Evolutionary conservation across 1,140 invertebrate species (phyloP).

Genomic region (Lordiphosa stackelbergi): DNA sequence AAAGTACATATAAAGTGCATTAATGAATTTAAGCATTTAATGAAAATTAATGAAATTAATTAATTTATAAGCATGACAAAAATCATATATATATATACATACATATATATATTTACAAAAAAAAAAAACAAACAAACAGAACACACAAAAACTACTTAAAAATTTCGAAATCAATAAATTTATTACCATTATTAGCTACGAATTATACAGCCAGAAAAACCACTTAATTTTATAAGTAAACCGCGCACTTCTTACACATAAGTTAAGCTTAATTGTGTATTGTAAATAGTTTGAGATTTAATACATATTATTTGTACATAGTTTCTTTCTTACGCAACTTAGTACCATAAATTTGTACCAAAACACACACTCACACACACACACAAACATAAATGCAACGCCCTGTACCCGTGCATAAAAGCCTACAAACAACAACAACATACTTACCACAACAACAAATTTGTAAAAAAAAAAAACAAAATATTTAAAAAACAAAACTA

Average conservation of each 20-base stretch:
- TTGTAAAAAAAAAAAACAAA: constrained; percentile 48
- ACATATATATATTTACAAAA: constrained; percentile 48
- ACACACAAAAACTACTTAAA: constrained; percentile 18
- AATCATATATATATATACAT: constrained; percentile 17
- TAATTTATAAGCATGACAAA: constrained; percentile 66
- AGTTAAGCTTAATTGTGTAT: constrained; percentile 30
- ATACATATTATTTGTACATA: constrained; percentile 28
- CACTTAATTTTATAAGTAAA: constrained; percentile 29
- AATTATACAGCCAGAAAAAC: constrained; percentile 23
- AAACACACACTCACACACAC: constrained; percentile 34
- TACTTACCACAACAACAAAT: constrained; percentile 18
- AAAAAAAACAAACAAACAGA: constrained; percentile 12
- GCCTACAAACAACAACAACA: constrained; percentile 32
- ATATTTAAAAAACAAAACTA: constrained; percentile 53
- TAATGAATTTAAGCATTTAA: constrained; percentile 76
- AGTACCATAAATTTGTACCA: constrained; percentile 74
- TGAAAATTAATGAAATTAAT: constrained; percentile 51
- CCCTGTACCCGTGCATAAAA: constrained; percentile 70
- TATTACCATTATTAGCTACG: constrained; percentile 29
- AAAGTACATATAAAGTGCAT: constrained; percentile 76
- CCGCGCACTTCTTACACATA: constrained; percentile 20
- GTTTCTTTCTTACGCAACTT: constrained; percentile 46
- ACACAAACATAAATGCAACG: constrained; percentile 58
- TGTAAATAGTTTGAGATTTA: constrained; percentile 13
- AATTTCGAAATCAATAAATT: constrained; percentile 22